These are phyloP conservation scores for Carassius auratus DNA, from an alignment of 2,113 vertebrate genomes.

Conservation along the genomic window DNA sequence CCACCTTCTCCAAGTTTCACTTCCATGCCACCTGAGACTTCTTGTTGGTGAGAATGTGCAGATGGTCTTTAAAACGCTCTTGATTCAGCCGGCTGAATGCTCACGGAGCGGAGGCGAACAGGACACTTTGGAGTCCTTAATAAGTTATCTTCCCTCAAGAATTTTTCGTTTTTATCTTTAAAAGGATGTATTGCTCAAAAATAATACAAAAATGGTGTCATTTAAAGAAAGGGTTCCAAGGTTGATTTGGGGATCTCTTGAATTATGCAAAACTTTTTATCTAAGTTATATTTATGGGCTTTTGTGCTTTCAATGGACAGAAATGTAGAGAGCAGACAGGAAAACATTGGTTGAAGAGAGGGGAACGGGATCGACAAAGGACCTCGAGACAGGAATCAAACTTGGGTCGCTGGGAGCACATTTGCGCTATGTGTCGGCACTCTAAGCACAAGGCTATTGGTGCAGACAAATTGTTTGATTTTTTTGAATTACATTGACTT, in stretches of 20 bases:
- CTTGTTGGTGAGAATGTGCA: constrained; percentile 43
- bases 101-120: constrained; percentile 43
- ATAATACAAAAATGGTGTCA: not conserved
- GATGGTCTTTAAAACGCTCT: constrained; percentile 61
- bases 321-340: too few species aligned
- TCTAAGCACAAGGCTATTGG: too few species aligned
- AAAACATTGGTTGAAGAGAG: too few species aligned
- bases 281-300: too few species aligned
- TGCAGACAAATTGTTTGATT: too few species aligned
- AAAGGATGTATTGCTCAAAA: not conserved
- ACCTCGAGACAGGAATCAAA: too few species aligned
- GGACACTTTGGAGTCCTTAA: constrained; percentile 22
- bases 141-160: not conserved
- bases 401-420: too few species aligned
- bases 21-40: constrained; percentile 9
- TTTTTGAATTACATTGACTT: not conserved
- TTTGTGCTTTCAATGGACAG: too few species aligned
- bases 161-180: not conserved
- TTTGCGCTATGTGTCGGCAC: too few species aligned
- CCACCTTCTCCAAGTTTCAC: not conserved
- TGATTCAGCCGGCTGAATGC: constrained; percentile 59
- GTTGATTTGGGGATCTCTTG: not conserved
- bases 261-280: not conserved
- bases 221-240: not conserved
- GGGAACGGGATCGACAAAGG: too few species aligned